phyloP scores from a whole-genome alignment of 1,140 invertebrate species.

The Saccostrea echinata region DNA sequence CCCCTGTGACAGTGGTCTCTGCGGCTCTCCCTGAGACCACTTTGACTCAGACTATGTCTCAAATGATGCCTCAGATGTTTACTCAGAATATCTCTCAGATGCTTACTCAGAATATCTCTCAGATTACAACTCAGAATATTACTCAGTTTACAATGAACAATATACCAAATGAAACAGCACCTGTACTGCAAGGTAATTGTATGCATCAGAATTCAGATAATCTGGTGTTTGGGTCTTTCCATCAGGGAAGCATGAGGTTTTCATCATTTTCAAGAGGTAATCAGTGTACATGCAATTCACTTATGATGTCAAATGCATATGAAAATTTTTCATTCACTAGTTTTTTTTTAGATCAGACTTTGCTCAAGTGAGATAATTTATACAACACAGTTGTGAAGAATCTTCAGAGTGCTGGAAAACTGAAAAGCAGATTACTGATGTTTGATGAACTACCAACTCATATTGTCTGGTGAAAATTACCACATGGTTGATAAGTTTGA shows the following conservation, averaged over 20 bases:
- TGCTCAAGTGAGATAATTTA: constrained; percentile 43
- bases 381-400: neutral
- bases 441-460: constrained; percentile 42
- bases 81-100: constrained; percentile 17
- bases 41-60: neutral
- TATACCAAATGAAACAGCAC: neutral
- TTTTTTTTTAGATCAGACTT: constrained; percentile 25
- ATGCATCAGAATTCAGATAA: neutral
- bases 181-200: neutral
- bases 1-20: too few species aligned
- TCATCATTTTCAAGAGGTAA: constrained; percentile 47
- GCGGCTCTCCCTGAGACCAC: neutral
- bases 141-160: neutral
- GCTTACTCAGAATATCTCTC: neutral
- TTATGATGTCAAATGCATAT: constrained; percentile 21
- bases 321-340: neutral
- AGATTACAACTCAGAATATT: too few species aligned
- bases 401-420: neutral
- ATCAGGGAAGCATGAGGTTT: constrained; percentile 27
- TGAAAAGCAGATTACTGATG: too few species aligned
- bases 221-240: constrained; percentile 11
- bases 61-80: neutral
- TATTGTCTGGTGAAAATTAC: neutral
- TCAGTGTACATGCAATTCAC: constrained; percentile 54
- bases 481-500: constrained; percentile 12